Evolutionary conservation across 1,140 invertebrate genomes (phyloP).

Genomic region (Cherax destructor): DNA sequence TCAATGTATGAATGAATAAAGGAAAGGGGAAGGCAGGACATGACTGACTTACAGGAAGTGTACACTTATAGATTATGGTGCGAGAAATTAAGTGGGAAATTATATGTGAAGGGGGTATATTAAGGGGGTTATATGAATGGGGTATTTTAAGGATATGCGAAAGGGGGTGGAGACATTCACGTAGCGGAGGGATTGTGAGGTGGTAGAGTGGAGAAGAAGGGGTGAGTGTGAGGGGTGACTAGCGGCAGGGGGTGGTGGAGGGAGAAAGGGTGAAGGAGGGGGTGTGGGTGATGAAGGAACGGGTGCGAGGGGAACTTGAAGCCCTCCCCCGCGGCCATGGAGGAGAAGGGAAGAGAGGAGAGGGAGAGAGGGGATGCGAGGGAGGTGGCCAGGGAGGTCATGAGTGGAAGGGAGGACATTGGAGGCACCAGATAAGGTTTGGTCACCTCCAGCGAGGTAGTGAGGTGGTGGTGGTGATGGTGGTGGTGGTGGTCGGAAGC

Average conservation of each 20-base stretch:
- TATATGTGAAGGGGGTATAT: no score
- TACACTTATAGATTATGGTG: background rate
- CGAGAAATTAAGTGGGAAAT: background rate
- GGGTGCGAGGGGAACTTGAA: conserved; percentile 65
- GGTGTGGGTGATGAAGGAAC: conserved; percentile 63
- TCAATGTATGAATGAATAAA: background rate
- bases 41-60: background rate
- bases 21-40: background rate
- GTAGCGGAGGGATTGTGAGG: conserved; percentile 59
- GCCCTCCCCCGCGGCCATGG: conserved; percentile 61
- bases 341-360: conserved; percentile 69
- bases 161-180: background rate
- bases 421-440: conserved; percentile 59
- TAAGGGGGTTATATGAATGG: background rate
- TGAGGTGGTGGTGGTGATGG: background rate
- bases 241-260: conserved; percentile 64
- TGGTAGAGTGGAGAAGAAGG: conserved; percentile 52
- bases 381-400: conserved; percentile 70
- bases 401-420: conserved; percentile 69
- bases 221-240: conserved; percentile 64
- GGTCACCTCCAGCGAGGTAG: conserved; percentile 41
- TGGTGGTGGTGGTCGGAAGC: background rate
- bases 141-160: background rate
- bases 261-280: conserved; percentile 63
- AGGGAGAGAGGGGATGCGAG: conserved; percentile 69